Percentiles rank a stretch among this genome's conserved stretches.
phyloP scores from a whole-genome alignment of 2,888 invertebrate genomes.

The Drosophila fungiperda region DNA sequence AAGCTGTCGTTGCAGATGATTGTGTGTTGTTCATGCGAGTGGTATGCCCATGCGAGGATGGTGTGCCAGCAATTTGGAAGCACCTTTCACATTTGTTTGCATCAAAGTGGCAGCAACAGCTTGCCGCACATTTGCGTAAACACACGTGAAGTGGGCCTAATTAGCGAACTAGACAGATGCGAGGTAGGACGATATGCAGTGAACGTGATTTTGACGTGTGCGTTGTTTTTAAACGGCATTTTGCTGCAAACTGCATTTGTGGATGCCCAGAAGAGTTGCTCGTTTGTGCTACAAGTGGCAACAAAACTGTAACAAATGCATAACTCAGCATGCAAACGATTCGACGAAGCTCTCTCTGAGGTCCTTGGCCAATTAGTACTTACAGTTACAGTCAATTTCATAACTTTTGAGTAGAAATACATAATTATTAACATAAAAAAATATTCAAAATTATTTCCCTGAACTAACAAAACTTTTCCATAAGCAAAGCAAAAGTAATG shows the following conservation, averaged over 20 bases:
- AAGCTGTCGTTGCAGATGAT: neutral
- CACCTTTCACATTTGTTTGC: conserved; percentile 32
- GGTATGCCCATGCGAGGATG: conserved; percentile 11
- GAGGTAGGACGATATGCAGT: no score
- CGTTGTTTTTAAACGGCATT: neutral
- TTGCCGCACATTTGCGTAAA: conserved; percentile 33
- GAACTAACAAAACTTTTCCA: neutral
- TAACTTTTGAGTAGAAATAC: neutral
- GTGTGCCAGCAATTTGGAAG: conserved; percentile 17
- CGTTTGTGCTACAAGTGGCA: neutral
- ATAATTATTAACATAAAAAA: neutral
- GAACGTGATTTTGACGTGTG: neutral
- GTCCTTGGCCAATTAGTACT: neutral
- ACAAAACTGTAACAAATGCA: neutral
- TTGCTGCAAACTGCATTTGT: neutral
- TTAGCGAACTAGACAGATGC: conserved; percentile 35
- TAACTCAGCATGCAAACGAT: neutral
- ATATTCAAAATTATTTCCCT: neutral
- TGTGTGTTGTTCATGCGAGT: neutral
- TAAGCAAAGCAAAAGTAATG: neutral
- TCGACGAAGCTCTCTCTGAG: neutral
- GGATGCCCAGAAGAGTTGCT: neutral
- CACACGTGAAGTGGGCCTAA: conserved; percentile 39
- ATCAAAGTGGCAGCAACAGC: conserved; percentile 20
- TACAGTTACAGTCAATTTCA: neutral